Evolutionary conservation across 1,140 invertebrate genomes (phyloP).

Genomic region (Lordiphosa collinella): DNA sequence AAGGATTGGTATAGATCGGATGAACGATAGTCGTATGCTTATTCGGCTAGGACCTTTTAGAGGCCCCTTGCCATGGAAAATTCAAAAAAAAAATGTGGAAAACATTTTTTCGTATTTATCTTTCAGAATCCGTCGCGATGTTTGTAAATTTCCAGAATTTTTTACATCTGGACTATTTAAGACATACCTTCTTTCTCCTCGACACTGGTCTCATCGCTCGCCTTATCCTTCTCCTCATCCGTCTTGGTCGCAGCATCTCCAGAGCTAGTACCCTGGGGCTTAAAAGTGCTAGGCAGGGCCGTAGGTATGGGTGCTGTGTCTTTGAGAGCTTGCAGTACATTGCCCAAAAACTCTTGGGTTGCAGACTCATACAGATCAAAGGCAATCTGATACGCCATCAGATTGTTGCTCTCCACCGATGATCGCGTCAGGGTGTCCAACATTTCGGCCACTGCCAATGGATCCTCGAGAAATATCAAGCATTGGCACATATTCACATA

Average conservation of each 20-base stretch:
- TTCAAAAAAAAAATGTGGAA: too few species aligned
- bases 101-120: too few species aligned
- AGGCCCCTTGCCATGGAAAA: too few species aligned
- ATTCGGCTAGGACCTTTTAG: too few species aligned
- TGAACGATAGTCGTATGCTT: too few species aligned
- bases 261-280: slow-evolving; percentile 82
- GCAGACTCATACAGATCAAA: slow-evolving; percentile 99
- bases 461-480: slow-evolving; percentile 97
- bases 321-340: slow-evolving; percentile 91
- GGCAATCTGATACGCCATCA: slow-evolving; percentile 99
- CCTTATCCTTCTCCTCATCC: slow-evolving; percentile 80
- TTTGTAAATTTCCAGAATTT: too few species aligned
- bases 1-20: too few species aligned
- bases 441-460: slow-evolving; percentile 93
- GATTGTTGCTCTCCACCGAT: slow-evolving; percentile 84
- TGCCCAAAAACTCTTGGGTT: slow-evolving; percentile 96
- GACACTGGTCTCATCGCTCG: slow-evolving; percentile 69
- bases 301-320: slow-evolving; percentile 91
- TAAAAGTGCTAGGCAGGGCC: slow-evolving; percentile 86
- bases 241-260: slow-evolving; percentile 79
- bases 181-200: slow-evolving; percentile 59
- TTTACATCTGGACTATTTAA: too few species aligned
- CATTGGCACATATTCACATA: slow-evolving; percentile 98
- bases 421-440: slow-evolving; percentile 92
- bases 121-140: too few species aligned